Conservation (phyloP, 2,888 invertebrate genomes). For the Rotaria socialis region DNA sequence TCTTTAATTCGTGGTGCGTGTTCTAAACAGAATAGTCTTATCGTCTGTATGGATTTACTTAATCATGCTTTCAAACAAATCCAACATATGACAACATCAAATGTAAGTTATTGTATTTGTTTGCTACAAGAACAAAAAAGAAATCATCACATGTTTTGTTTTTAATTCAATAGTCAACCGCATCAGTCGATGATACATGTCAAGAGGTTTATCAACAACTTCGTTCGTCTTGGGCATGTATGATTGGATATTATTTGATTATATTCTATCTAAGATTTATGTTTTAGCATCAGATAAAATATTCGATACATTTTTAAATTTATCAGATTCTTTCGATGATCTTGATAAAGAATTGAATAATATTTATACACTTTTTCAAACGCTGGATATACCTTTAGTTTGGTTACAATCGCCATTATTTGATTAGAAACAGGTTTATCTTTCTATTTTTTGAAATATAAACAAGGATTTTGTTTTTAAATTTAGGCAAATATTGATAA, state of each 20-base stretch:
- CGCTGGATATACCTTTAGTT: background rate
- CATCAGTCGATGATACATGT: background rate
- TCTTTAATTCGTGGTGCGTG: background rate
- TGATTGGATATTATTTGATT: too few species aligned
- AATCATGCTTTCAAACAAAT: background rate
- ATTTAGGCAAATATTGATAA: background rate
- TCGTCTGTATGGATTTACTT: background rate
- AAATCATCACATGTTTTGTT: rapidly evolving
- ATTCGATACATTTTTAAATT: background rate
- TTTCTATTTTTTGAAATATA: too few species aligned
- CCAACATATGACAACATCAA: background rate
- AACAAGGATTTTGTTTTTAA: too few species aligned
- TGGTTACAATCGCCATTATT: background rate
- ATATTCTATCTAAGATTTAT: too few species aligned
- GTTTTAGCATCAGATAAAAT: background rate
- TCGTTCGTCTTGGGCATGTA: background rate
- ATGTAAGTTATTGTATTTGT: background rate
- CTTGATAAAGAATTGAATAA: background rate
- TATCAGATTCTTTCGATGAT: background rate
- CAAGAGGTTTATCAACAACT: background rate
- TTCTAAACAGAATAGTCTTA: background rate
- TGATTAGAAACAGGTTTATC: background rate
- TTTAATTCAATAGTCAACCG: too few species aligned
- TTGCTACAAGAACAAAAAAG: too few species aligned
- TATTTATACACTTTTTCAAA: background rate